Evolutionary conservation across 92 coral and sea anemone genomes (phyloP), one percentile per base, ranked within the genome.

Genomic region (Palythoa grandiflora): DNA sequence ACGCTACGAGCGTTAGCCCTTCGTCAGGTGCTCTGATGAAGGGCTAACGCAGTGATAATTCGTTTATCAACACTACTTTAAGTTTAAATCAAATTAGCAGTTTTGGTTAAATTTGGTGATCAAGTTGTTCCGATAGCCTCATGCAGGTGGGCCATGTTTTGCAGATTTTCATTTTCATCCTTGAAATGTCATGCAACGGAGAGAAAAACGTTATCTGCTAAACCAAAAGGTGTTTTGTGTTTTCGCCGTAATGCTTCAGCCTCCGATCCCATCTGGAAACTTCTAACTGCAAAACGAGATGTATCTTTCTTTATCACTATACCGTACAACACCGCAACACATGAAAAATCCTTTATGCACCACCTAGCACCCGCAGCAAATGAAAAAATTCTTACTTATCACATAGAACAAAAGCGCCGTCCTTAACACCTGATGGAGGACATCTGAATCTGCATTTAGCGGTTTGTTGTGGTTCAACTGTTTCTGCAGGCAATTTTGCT

Each of bases 351-450:
- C 51, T 28, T 28, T 28, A 28, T 28, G 50, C 50, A 44, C 9
- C 10, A 73, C 47, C 51, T 73, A 47, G 50, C 12, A 20, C 2
- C 20, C 2, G 17, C 7, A 74, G 3, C 38, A 74, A 51, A 9
- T 44, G 38, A 20, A 21, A 50, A 7, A 5, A 0, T 54, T 55
- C 53, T 55, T 55, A 78, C 84, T 66, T 20, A 12, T 78, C 61
- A 60, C 84, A 78, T 16, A 78, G 20, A 57, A 55, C 28, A 78
- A 78, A 78, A 21, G 84, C 84, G 28, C 84, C 84, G 6, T 78
- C 36, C 84, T 57, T 78, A 9, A 78, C 84, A 16, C 52, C 52
- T 57, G 15, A 47, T 7, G 84, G 84, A 37, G 71, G 84, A 11
- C 71, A 21, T 54, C 84, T 15, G 71, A 57, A 78, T 15, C 71